Conservation (phyloP, 2,888 invertebrate species). For the Criorhina ranunculi region DNA sequence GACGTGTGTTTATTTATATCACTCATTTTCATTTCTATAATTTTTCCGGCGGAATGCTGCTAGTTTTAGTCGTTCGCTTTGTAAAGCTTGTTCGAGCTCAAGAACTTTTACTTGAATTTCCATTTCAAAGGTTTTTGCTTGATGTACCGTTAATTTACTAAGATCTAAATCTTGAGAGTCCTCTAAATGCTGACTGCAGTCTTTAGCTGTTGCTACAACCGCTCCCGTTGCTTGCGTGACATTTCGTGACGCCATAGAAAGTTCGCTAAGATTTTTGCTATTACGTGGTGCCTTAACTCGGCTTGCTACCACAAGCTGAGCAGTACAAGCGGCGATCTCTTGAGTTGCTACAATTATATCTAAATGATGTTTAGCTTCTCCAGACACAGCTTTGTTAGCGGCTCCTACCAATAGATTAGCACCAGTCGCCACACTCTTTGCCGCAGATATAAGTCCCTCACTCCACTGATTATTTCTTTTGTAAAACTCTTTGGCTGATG, state of each 20-base stretch:
- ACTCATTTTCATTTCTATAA: conserved; percentile 86
- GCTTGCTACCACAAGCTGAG: conserved; percentile 98
- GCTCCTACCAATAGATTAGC: conserved; percentile 96
- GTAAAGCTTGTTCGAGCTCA: conserved; percentile 95
- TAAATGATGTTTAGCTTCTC: conserved; percentile 90
- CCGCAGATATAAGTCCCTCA: conserved; percentile 98
- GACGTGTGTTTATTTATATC: too few relatives aligned
- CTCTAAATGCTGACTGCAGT: conserved; percentile 93
- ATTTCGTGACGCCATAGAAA: conserved; percentile 93
- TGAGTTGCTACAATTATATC: conserved; percentile 97
- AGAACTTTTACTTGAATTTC: conserved; percentile 97
- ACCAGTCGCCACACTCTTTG: conserved; percentile 98
- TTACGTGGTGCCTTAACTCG: conserved; percentile 96
- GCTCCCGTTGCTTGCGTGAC: conserved; percentile 96
- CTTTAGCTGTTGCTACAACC: conserved; percentile 97
- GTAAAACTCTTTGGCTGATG: conserved; percentile 97
- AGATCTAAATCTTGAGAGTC: conserved; percentile 97
- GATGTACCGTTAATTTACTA: conserved; percentile 94
- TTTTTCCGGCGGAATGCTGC: conserved; percentile 95
- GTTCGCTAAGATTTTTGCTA: conserved; percentile 90
- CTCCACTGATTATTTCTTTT: conserved; percentile 99
- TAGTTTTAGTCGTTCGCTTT: conserved; percentile 93
- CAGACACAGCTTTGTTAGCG: conserved; percentile 95
- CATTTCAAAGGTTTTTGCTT: conserved; percentile 98
- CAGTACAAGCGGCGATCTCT: conserved; percentile 97